Evolutionary conservation across 1,140 invertebrate species (phyloP).

Genomic region (Nasonia vitripennis): DNA sequence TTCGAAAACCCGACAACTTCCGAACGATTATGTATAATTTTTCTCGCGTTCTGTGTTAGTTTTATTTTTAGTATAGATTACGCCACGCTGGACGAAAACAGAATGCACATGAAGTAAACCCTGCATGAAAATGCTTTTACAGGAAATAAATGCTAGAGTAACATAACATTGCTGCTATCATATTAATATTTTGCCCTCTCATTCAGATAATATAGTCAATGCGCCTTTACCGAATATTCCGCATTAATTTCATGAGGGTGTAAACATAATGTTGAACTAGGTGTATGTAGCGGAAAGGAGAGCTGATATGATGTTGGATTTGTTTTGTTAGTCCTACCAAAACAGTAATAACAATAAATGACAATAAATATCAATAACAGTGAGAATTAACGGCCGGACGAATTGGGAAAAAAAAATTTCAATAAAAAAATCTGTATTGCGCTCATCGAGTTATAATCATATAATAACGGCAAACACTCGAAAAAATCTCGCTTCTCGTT

Average conservation of each 20-base stretch:
- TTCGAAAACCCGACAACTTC: background rate
- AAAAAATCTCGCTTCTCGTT: slow-evolving; percentile 65
- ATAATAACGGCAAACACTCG: slow-evolving; percentile 69
- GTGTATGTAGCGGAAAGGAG: slow-evolving; percentile 57
- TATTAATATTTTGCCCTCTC: slow-evolving; percentile 77
- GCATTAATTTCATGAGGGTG: slow-evolving; percentile 59
- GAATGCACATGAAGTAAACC: slow-evolving; percentile 45
- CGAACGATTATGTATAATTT: background rate
- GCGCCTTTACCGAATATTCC: slow-evolving; percentile 63
- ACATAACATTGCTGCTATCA: slow-evolving; percentile 63
- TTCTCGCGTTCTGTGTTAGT: background rate
- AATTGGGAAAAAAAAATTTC: slow-evolving; percentile 55
- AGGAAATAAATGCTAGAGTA: slow-evolving; percentile 23
- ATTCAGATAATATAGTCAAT: slow-evolving; percentile 64
- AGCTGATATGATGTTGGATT: background rate
- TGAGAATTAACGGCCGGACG: slow-evolving; percentile 58
- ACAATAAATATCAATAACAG: slow-evolving; percentile 42
- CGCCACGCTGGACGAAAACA: background rate
- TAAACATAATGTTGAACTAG: slow-evolving; percentile 38
- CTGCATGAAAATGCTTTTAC: slow-evolving; percentile 45
- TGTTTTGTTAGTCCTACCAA: slow-evolving; percentile 71
- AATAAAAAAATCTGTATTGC: slow-evolving; percentile 57
- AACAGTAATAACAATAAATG: slow-evolving; percentile 49
- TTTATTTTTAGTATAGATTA: background rate
- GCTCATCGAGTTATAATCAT: slow-evolving; percentile 65